These are phyloP conservation scores for Junonia oenone DNA, from an alignment of 2,888 invertebrate genomes.

Conservation along the genomic window DNA sequence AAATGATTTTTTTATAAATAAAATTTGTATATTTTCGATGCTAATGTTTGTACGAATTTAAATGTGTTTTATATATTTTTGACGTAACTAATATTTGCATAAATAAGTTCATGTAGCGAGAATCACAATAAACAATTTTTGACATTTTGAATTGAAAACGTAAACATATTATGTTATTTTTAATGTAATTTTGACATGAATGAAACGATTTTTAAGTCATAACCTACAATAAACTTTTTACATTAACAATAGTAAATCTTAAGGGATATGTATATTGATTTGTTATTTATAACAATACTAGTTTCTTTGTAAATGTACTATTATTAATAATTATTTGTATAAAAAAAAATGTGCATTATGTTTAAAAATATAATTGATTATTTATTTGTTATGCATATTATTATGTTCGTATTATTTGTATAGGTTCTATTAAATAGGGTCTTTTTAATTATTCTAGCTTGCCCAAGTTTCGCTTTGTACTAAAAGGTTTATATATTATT, in stretches of 20 bases:
- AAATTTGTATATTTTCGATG: background rate
- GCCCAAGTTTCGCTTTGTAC: conserved; percentile 54
- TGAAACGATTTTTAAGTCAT: background rate
- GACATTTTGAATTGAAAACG: background rate
- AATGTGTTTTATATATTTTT: background rate
- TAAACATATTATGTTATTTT: background rate
- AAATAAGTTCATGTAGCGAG: background rate
- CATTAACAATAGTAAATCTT: background rate
- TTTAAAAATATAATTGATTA: conserved; percentile 50
- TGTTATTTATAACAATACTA: background rate
- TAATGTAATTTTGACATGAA: background rate
- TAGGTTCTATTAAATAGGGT: conserved; percentile 30
- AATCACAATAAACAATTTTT: background rate
- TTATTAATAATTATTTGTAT: conserved; percentile 35
- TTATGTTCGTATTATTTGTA: conserved; percentile 45
- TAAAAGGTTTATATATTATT: conserved; percentile 25
- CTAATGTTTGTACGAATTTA: background rate
- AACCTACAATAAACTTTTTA: background rate
- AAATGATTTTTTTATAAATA: background rate
- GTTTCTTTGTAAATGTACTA: conserved; percentile 11
- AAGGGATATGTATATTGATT: background rate
- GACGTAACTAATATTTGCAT: background rate
- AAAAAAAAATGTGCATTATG: conserved; percentile 33
- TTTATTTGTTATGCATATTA: conserved; percentile 54
- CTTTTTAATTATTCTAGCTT: conserved; percentile 44